Evolutionary conservation across 1,140 invertebrate genomes (phyloP).

Genomic region (Lysiphlebus fabarum): DNA sequence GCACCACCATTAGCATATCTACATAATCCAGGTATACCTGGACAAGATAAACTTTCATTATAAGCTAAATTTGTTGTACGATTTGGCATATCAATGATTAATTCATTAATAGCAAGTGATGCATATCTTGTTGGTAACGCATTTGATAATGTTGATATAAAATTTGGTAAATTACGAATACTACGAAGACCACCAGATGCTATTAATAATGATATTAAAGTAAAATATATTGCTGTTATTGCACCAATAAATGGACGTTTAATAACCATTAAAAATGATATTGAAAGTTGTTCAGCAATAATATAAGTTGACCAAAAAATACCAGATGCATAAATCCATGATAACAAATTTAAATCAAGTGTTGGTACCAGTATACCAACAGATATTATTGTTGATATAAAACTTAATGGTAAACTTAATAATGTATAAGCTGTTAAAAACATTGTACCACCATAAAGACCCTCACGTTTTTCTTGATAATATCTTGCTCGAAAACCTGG

Average conservation of each 20-base stretch:
- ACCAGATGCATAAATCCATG: slow-evolving; percentile 47
- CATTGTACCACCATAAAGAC: slow-evolving; percentile 80
- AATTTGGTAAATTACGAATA: slow-evolving; percentile 53
- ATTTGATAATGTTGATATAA: slow-evolving; percentile 42
- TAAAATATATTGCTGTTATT: slow-evolving; percentile 72
- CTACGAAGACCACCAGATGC: slow-evolving; percentile 75
- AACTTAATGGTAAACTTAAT: slow-evolving; percentile 76
- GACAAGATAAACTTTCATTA: slow-evolving; percentile 57
- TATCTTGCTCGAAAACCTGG: slow-evolving; percentile 81
- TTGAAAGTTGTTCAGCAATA: slow-evolving; percentile 79
- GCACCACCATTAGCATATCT: slow-evolving; percentile 70
- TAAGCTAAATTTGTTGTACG: slow-evolving; percentile 48
- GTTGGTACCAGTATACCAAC: slow-evolving; percentile 48
- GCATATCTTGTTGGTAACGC: slow-evolving; percentile 48
- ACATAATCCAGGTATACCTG: slow-evolving; percentile 59
- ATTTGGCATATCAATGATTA: slow-evolving; percentile 39
- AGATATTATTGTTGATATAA: slow-evolving; percentile 56
- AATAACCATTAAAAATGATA: slow-evolving; percentile 77
- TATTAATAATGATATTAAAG: slow-evolving; percentile 69
- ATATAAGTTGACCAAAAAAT: slow-evolving; percentile 77
- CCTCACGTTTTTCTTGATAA: slow-evolving; percentile 85
- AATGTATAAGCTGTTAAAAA: slow-evolving; percentile 77
- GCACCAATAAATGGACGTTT: slow-evolving; percentile 73
- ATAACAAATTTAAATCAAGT: slow-evolving; percentile 41
- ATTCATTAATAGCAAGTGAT: slow-evolving; percentile 44